Conservation (phyloP, 2,113 vertebrate species). For the Aythya baeri region DNA sequence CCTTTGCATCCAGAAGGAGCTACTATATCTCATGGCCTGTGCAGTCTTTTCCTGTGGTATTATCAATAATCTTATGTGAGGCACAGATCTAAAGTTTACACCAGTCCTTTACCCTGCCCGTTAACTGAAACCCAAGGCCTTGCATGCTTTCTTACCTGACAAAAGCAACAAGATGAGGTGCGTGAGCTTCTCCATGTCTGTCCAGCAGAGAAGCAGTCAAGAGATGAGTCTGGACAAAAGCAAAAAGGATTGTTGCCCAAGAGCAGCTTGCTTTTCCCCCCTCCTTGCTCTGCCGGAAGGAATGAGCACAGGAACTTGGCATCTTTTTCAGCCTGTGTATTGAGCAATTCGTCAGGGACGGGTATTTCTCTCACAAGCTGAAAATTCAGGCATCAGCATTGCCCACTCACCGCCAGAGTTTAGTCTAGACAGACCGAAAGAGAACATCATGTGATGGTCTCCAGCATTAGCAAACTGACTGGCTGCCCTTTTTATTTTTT, state of each 20-base stretch:
- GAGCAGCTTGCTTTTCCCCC: background rate
- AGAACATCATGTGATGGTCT: background rate
- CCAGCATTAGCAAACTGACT: background rate
- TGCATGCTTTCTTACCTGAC: constrained; percentile 22
- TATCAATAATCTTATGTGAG: background rate
- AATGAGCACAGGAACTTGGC: constrained; percentile 66
- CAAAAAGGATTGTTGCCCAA: background rate
- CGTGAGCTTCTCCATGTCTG: constrained; percentile 42
- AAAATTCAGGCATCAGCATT: constrained; percentile 53
- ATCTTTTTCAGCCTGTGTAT: constrained; percentile 18
- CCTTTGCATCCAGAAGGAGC: background rate
- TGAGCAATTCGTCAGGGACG: constrained; percentile 56
- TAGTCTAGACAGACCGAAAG: background rate
- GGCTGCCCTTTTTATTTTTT: background rate
- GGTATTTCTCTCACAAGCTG: background rate
- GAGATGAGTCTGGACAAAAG: background rate
- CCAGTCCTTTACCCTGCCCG: background rate
- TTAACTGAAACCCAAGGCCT: background rate
- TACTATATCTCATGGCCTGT: background rate
- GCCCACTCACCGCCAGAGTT: background rate
- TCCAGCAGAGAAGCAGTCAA: background rate
- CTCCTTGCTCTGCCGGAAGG: background rate
- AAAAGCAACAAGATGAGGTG: constrained; percentile 26
- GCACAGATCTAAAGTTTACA: background rate
- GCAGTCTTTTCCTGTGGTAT: background rate